Base-by-base conservation (phyloP, 2,888 invertebrate species). In the Periphyllus acericola region DNA sequence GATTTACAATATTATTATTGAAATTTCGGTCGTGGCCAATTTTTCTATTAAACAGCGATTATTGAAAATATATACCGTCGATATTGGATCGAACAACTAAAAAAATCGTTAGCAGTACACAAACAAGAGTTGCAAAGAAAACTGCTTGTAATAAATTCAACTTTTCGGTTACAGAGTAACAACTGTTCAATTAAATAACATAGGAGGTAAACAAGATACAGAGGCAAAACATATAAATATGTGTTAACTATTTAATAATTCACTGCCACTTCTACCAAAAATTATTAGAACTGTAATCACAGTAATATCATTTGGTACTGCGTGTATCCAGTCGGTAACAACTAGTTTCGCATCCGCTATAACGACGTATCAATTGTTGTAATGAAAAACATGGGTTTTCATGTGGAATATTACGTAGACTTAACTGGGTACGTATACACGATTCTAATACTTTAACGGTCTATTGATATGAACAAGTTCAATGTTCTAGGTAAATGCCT, bases 401-500 rank as follows among this genome's bases (percentile, higher is more conserved):
- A 6, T 29, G 25, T 21, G 14, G 29, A 83, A 11, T 29, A 83
- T 83, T 83, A 29, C 36, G 9, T 60, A 60, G 74, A 74, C 11
- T 40, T 75, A 36, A 36, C 36, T 21, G 6, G 83, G 83, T 83
- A 60, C 36, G 83, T 83, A n/a, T n/a, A 83, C 25, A 60, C 6
- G 14, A 14, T 46, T 46, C 14, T 14, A 46, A 46, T 46, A 11
- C 46, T 46, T 46, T 14, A 46, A 46, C 46, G 1, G 1, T 46
- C 3, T 46, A 46, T 46, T 46, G 14, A 46, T 46, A 46, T 14
- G 14, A 46, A 14, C 14, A 8, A 46, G 46, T 14, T 14, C 46
- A 46, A 46, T 46, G 3, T 46, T 14, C 46, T 46, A 46, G n/a
- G n/a, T n/a, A 5, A 40, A 40, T 46, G 14, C 46, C 14, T 14